These are phyloP conservation scores for Ahaetulla prasina DNA, from an alignment of 2,113 vertebrate species.

Conservation along the genomic window DNA sequence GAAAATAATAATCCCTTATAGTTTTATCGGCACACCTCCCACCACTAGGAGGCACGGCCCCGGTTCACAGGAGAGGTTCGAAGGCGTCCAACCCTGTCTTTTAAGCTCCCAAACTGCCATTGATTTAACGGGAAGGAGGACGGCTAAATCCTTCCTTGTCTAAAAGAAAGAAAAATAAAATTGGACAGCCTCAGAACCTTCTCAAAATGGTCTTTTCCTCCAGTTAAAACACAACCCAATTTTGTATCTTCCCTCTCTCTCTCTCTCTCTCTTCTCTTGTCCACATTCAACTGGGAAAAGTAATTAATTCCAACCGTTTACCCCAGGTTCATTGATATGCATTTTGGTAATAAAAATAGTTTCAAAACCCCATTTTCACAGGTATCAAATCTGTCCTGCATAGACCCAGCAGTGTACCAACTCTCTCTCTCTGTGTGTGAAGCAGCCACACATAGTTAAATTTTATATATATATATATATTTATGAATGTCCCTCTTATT, in stretches of 20 bases:
- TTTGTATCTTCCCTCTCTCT: too few species aligned
- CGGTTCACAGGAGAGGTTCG: conserved; percentile 36
- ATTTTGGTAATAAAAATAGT: conserved; percentile 15
- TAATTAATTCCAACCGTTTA: conserved; percentile 47
- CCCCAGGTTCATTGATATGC: conserved; percentile 55
- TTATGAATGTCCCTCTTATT: conserved; percentile 31
- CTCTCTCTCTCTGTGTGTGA: conserved; percentile 11
- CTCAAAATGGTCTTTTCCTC: conserved; percentile 27
- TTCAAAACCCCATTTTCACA: neutral
- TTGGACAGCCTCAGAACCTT: neutral
- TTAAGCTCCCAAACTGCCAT: conserved; percentile 42
- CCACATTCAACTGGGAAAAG: conserved; percentile 39
- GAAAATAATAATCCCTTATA: conserved; percentile 42
- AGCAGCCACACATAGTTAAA: conserved; percentile 49
- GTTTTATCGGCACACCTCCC: conserved; percentile 45
- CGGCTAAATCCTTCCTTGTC: conserved; percentile 52
- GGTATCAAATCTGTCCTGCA: neutral
- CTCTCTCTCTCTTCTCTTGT: neutral
- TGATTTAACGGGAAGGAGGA: conserved; percentile 42
- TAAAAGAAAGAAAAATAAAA: conserved; percentile 46
- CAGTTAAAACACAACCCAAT: conserved; percentile 18
- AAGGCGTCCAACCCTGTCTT: conserved; percentile 15
- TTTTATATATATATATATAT: conserved; percentile 21
- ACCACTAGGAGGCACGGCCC: conserved; percentile 40
- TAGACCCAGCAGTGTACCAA: conserved; percentile 27